Conservation (phyloP, 2,888 invertebrate species). For the Trachelus tabidus region DNA sequence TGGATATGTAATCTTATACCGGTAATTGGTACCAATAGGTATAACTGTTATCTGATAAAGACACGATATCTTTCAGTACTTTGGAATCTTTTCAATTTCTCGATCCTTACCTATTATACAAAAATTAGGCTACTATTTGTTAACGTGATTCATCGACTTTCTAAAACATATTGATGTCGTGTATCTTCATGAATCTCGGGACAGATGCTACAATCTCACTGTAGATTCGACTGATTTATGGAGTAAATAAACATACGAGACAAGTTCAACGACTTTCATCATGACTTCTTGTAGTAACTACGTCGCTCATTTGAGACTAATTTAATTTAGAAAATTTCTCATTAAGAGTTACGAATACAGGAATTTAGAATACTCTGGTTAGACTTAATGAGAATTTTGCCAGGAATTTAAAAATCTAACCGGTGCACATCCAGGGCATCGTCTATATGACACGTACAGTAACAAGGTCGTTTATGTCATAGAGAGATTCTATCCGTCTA, state of each 20-base stretch:
- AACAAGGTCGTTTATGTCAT: neutral
- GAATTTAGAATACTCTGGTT: neutral
- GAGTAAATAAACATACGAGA: neutral
- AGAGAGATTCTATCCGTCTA: neutral
- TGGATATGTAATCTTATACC: neutral
- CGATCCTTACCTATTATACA: neutral
- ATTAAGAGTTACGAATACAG: neutral
- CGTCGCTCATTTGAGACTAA: neutral
- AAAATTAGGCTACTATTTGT: neutral
- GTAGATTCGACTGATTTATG: neutral
- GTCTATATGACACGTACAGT: neutral
- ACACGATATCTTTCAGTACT: neutral
- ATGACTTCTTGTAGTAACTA: neutral
- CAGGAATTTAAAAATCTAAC: neutral
- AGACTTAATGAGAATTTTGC: neutral
- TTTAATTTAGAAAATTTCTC: neutral
- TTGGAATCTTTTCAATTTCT: neutral
- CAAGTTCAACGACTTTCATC: neutral
- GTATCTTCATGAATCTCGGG: neutral
- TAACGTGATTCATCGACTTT: neutral
- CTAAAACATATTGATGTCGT: neutral
- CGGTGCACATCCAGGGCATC: neutral
- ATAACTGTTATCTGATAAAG: neutral
- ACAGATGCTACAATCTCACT: neutral
- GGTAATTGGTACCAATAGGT: neutral